Conservation (phyloP, 2,113 vertebrate genomes). For the Microcebus tavaratra region DNA sequence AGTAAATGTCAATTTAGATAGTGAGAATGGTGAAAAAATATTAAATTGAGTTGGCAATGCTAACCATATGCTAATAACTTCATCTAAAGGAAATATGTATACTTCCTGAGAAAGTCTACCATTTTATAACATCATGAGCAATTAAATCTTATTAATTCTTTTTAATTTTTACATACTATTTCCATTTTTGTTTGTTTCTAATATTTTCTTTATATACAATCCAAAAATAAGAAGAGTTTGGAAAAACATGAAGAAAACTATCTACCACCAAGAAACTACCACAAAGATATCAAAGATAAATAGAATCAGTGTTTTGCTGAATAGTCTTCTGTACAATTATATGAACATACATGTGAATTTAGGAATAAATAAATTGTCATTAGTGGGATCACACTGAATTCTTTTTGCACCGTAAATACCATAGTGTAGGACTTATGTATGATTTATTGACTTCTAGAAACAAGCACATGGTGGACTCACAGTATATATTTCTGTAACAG, state of each 20-base stretch:
- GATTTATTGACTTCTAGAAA: background rate
- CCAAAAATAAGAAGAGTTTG: background rate
- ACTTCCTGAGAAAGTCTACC: background rate
- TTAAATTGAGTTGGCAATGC: background rate
- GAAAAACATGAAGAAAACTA: background rate
- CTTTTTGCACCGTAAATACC: no score
- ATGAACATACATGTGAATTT: no score
- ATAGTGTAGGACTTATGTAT: background rate
- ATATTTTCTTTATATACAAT: background rate
- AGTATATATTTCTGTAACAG: background rate
- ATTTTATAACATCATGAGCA: background rate
- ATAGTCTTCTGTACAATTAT: no score
- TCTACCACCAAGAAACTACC: background rate
- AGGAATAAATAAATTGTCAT: no score
- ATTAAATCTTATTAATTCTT: background rate
- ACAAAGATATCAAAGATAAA: no score
- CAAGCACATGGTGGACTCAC: background rate
- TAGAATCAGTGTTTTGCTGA: no score
- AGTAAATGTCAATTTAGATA: background rate
- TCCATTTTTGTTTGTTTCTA: background rate
- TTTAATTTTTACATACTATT: background rate
- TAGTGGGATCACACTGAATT: no score
- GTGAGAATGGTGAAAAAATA: background rate
- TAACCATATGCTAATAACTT: background rate
- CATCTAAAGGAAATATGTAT: background rate